phyloP scores from a whole-genome alignment of 2,113 vertebrate species.

The Noctilio leporinus region DNA sequence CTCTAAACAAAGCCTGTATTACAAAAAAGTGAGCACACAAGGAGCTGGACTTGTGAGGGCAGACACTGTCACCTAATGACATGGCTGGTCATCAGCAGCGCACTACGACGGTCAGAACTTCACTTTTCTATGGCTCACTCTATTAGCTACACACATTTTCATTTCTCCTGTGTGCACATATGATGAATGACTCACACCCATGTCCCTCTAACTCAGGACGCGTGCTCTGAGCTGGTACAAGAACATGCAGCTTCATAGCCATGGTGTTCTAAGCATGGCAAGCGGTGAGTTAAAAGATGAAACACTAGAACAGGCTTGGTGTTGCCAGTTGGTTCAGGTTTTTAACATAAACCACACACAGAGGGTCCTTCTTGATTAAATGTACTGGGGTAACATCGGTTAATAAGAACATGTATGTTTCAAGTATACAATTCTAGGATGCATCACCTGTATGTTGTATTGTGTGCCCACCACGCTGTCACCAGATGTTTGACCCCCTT shows the following conservation, averaged over 20 bases:
- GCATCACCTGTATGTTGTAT: background rate
- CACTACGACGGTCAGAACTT: background rate
- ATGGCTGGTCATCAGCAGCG: background rate
- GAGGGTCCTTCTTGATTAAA: background rate
- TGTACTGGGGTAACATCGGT: background rate
- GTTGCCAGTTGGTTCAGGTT: background rate
- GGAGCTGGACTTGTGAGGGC: background rate
- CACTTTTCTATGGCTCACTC: slow-evolving; percentile 21
- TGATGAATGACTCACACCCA: background rate
- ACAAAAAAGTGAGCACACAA: slow-evolving; percentile 67
- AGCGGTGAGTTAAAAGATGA: slow-evolving; percentile 37
- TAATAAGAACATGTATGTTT: background rate
- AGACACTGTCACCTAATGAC: background rate
- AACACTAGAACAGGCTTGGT: slow-evolving; percentile 19
- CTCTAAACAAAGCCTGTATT: slow-evolving; percentile 69
- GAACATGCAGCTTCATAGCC: slow-evolving; percentile 51
- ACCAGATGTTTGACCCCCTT: background rate
- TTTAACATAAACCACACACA: background rate
- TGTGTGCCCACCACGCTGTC: background rate
- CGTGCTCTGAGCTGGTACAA: slow-evolving; percentile 36
- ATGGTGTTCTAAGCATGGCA: slow-evolving; percentile 64
- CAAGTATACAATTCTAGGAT: background rate
- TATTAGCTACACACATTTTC: slow-evolving; percentile 35
- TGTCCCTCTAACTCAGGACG: slow-evolving; percentile 39
- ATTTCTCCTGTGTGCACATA: slow-evolving; percentile 39